Evolutionary conservation across 1,140 invertebrate species (phyloP), one percentile per base, ranked within the genome.

Genomic region (Neodiprion virginianus): DNA sequence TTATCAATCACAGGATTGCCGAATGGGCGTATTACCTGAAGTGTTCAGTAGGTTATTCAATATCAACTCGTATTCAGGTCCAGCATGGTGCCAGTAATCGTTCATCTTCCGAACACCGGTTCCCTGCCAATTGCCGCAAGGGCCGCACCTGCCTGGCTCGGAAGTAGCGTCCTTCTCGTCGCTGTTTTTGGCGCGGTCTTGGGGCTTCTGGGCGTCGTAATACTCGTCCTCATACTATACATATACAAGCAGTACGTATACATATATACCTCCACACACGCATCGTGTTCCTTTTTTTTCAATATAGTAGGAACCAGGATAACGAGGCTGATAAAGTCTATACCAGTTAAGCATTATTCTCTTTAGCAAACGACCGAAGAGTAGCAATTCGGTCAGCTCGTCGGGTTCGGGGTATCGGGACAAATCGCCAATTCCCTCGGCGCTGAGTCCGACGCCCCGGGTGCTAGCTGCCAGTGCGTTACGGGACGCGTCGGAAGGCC

Each of bases 201-300:
- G n/a, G 92, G 92, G 17, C 84, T 95, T 23, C 89, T 96, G 28
- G 92, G 92, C 53, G 88, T 95, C 65, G 91, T 95, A n/a, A 93
- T 96, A 75, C 88, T 93, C 10, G 89, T 93, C 71, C 88, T 96
- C 9, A 90, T 94, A 21, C 86, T 92, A 74, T 95, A 95, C 85
- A 94, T 96, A 81, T 93, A 93, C 81, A 94, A 94, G 86, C 90
- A 92, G 93, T 95, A 86, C 91, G 92, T 90, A 75, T 71, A 77
- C 65, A 23, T 53, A 9, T 71, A 65, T 70, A 68, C 67, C 71
- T 74, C 72, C 12, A 28, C 11, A 28, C 10, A 72, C 50, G 66
- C 8, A 66, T 50, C 17, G 1, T 48, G 17, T 9, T 50, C 28
- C 1, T 48, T 67, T 66, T 47, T 49, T 5, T 11, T 21, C 17